Evolutionary conservation across 92 coral and sea anemone species (phyloP).

Genomic region (Phenganax stokvisi): DNA sequence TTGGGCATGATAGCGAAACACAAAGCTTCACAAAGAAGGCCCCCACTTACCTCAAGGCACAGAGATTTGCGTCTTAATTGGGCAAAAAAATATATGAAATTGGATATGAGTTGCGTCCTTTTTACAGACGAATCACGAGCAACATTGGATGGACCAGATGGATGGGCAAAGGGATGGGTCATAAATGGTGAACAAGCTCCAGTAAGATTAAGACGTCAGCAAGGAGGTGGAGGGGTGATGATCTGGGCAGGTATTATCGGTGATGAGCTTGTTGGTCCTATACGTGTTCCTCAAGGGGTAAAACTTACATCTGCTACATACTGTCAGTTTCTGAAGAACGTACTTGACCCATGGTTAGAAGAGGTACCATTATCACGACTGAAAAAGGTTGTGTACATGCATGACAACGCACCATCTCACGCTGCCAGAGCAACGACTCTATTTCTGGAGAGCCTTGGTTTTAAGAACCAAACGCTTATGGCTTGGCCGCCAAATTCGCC

Average conservation of each 20-base stretch:
- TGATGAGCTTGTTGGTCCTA: conserved; percentile 1
- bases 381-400: neutral
- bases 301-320: conserved; percentile 10
- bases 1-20: conserved; percentile 2
- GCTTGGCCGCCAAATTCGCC: too few species aligned
- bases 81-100: conserved; percentile 3
- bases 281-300: conserved; percentile 16
- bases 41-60: neutral
- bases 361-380: neutral
- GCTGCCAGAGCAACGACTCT: too few species aligned
- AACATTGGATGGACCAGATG: conserved; percentile 1
- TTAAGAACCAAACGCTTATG: neutral
- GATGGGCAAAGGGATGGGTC: conserved; percentile 15
- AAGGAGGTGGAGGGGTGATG: neutral
- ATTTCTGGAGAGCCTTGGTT: neutral
- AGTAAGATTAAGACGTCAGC: neutral
- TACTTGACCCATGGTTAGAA: neutral
- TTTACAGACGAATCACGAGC: conserved; percentile 11
- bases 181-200: neutral
- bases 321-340: conserved; percentile 11
- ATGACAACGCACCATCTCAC: too few species aligned
- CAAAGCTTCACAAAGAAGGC: conserved; percentile 3
- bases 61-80: neutral
- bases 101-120: neutral
- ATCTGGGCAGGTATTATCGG: neutral